Base-by-base conservation (phyloP, 2,113 vertebrate species). In the Cricetomys ansorgei region DNA sequence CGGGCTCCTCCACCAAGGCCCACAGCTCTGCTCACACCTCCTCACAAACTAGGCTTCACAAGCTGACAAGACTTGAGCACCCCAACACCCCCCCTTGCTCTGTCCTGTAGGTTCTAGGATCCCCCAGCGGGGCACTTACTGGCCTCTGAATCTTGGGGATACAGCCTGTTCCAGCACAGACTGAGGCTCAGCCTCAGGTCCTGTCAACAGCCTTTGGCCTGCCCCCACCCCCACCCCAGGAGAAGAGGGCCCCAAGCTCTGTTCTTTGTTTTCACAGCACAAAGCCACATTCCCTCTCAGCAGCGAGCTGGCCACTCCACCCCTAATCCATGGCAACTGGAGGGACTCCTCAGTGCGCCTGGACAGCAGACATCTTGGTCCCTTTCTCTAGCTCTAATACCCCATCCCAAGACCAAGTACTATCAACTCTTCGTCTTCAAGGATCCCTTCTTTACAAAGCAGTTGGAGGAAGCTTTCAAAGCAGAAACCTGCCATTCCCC, bases 221-320 rank as follows among this genome's bases (percentile, higher is more conserved):
- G 81, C 69, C 62, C 75, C 75, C 11, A 7, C 55, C 70, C 89
- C 84, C 92, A 57, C 94, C 93, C 72, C 89, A 69, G 29, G 86
- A 95, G 85, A 72, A 91, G 57, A 93, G 89, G 92, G 96, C 89
- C 93, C 95, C 59, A 81, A 80, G 97, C 97, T 97, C 97, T 98
- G 97, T 98, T 96, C 97, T 98, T 98, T 98, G 97, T 98, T 96
- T 96, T 89, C 94, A 86, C 57, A 95, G 90, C 76, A 98, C 97
- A 98, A 97, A 98, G 97, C 92, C 95, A 94, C 94, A 95, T 92
- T 96, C 96, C 97, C 96, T 96, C 85, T 91, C 88, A 87, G 87
- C 55, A 86, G 93, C 92, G 84, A 62, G 85, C 57, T 34, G 88
- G 80, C 67, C 92, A 67, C 84, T 59, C 84, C 69, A 65, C 88